Conservation (phyloP, 2,113 vertebrate genomes). For the Centropus bengalensis region DNA sequence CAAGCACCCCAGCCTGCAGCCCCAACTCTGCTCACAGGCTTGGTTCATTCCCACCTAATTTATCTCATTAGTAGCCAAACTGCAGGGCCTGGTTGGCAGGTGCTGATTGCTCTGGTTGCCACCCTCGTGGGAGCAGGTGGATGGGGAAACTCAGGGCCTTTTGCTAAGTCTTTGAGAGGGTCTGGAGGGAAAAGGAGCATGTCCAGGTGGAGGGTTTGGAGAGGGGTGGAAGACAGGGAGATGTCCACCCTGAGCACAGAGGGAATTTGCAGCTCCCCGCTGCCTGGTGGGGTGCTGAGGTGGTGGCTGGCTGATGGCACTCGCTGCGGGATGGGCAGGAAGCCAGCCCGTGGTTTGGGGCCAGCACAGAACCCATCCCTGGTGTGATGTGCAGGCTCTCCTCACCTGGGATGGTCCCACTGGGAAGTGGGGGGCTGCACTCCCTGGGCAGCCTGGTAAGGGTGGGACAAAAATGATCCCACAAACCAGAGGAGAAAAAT, state of each 20-base stretch:
- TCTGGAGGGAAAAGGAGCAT: neutral
- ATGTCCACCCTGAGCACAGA: rapidly evolving
- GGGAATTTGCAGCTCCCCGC: rapidly evolving
- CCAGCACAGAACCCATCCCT: rapidly evolving
- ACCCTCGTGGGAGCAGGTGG: neutral
- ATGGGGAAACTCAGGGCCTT: neutral
- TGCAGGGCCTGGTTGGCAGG: neutral
- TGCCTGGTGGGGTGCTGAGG: neutral
- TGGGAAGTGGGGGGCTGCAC: neutral
- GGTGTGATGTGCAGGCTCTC: rapidly evolving
- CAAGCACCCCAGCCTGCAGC: rapidly evolving
- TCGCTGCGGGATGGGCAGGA: neutral
- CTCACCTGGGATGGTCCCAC: neutral
- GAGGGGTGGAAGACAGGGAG: rapidly evolving
- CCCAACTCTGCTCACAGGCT: rapidly evolving
- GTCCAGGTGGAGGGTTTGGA: neutral
- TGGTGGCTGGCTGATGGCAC: neutral
- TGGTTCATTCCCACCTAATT: neutral
- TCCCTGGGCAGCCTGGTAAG: neutral
- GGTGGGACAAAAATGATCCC: neutral
- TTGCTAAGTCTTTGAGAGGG: neutral
- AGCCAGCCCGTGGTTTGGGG: rapidly evolving
- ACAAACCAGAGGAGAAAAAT: neutral
- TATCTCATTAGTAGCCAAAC: neutral
- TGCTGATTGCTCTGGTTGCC: neutral